These are phyloP conservation scores for Gari tellinella DNA, from an alignment of 2,888 invertebrate species.

Conservation along the genomic window DNA sequence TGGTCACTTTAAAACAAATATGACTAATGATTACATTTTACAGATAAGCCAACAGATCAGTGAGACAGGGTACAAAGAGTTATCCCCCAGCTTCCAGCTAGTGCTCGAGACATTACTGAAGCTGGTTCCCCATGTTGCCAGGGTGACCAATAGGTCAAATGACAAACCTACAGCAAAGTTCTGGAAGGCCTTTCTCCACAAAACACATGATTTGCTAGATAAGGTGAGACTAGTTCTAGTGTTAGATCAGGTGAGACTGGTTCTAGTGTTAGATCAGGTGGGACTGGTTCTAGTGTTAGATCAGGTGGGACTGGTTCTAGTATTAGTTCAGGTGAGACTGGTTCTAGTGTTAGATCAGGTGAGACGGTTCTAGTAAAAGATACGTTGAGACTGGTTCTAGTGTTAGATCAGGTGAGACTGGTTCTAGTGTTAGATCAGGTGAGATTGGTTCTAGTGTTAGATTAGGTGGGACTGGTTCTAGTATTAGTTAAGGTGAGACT, in stretches of 20 bases:
- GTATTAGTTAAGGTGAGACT: background rate
- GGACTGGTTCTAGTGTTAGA: background rate
- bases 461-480: background rate
- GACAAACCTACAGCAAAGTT: conserved; percentile 88
- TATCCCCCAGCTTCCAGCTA: conserved; percentile 88
- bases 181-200: conserved; percentile 92
- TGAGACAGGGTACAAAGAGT: conserved; percentile 85
- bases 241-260: background rate
- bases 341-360: too few relatives aligned
- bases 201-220: conserved; percentile 92
- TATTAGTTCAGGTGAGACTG: too few relatives aligned
- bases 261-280: background rate
- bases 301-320: background rate
- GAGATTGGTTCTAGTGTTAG: background rate
- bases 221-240: conserved; percentile 85
- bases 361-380: too few relatives aligned
- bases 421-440: background rate
- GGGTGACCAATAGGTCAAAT: conserved; percentile 86
- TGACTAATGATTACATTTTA: too few relatives aligned
- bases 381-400: too few relatives aligned
- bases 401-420: conserved; percentile 89
- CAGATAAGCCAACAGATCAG: conserved; percentile 81
- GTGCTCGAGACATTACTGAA: conserved; percentile 84
- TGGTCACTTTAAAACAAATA: too few relatives aligned
- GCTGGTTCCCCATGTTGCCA: conserved; percentile 80